Base-by-base conservation (phyloP, 2,797 vertebrate genomes). In the Betta splendens region DNA sequence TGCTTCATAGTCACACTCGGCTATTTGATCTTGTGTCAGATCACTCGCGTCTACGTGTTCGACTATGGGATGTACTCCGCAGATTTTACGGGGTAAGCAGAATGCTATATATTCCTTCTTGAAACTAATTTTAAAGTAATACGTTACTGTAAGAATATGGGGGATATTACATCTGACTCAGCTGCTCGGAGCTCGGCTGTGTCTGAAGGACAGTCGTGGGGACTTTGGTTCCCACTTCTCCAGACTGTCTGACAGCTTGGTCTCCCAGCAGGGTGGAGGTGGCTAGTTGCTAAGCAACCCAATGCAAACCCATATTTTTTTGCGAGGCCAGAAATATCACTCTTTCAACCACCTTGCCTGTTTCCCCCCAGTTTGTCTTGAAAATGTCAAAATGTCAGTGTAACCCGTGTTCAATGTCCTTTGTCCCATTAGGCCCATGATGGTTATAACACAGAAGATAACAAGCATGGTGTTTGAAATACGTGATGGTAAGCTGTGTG, bases 371-470 rank as follows among this genome's bases (percentile, higher is more conserved):
- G 11, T 56, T 72, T 78, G 29, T 3, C 23, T 45, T 37, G 13
- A 60, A 73, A 75, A 69, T 61, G 39, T 68, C 56, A 64, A 63
- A 56, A 59, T 26, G 28, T 50, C 51, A 28, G 10, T 7, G 13
- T 40, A 46, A 56, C 20, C 43, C 22, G n/a, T 15, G 6, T 3
- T 16, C 13, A 10, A 11, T 13, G 11, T 9, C n/a, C 21, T 45
- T 43, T 42, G 26, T 39, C 52, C 50, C 47, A 44, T 49, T 49
- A 98, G 96, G 77, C 95, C 97, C 59, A 98, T 98, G 97, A 98
- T 98, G 96, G 96, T 98, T 73, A 98, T 98, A 77, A 98, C 96
- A 6, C 97, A 98, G 94, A 98, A 98, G 94, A 98, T 98, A 75
- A 98, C 97, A 82, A 97, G 95, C 78, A 83, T 98, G 92, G 96